Evolutionary conservation across 2,113 vertebrate genomes (phyloP).

Genomic region (Albula glossodonta): DNA sequence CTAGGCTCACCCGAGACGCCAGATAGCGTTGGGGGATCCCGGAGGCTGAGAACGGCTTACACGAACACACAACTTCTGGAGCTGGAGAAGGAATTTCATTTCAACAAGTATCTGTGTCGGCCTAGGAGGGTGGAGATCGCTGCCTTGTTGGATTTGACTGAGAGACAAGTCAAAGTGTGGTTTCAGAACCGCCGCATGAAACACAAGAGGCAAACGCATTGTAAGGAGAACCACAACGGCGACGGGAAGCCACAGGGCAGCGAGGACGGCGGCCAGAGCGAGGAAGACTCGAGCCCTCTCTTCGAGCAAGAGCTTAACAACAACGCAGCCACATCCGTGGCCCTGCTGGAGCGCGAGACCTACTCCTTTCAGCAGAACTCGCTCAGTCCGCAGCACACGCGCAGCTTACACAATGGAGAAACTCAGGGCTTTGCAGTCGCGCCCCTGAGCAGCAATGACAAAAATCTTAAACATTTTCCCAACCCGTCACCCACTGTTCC

Average conservation of each 20-base stretch:
- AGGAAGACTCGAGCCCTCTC: conserved; percentile 80
- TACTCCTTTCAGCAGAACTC: conserved; percentile 89
- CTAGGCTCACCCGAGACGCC: conserved; percentile 86
- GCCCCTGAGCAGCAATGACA: conserved; percentile 90
- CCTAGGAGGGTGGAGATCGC: conserved; percentile 95
- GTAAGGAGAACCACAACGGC: conserved; percentile 91
- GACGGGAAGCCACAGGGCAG: conserved; percentile 81
- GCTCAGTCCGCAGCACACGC: conserved; percentile 81
- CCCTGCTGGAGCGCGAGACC: conserved; percentile 85
- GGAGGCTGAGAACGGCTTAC: conserved; percentile 93
- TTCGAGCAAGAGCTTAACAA: conserved; percentile 78
- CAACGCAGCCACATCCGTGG: conserved; percentile 62
- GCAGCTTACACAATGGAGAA: conserved; percentile 86
- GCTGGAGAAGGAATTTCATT: conserved; percentile 98
- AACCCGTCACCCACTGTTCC: conserved; percentile 90
- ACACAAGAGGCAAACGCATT: conserved; percentile 94
- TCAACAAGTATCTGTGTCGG: conserved; percentile 98
- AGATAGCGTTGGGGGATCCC: conserved; percentile 78
- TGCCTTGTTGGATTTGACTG: conserved; percentile 90
- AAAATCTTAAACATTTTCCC: conserved; percentile 97
- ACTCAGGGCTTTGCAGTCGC: conserved; percentile 80
- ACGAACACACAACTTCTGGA: conserved; percentile 98
- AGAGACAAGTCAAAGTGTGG: conserved; percentile 99
- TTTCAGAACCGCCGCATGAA: conserved; percentile 99
- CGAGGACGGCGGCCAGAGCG: conserved; percentile 80